Percentiles rank a stretch among this genome's conserved stretches.
phyloP scores from a whole-genome alignment of 2,888 invertebrate genomes.

The Chironomus riparius region DNA sequence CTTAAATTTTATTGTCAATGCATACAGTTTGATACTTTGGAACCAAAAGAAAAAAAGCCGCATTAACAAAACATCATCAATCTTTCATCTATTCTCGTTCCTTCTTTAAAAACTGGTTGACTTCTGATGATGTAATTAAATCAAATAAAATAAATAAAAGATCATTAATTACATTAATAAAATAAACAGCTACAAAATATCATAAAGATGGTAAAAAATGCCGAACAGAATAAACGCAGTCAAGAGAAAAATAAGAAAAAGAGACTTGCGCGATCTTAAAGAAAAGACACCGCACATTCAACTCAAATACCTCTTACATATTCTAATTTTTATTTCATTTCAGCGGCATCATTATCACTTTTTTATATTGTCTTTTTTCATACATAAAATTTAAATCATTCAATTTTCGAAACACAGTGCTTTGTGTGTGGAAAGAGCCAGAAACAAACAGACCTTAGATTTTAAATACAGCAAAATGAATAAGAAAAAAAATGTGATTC shows the following conservation, averaged over 20 bases:
- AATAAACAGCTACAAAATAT: constrained; percentile 23
- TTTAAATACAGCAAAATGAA: background rate
- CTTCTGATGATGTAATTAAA: constrained; percentile 17
- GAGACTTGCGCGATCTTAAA: background rate
- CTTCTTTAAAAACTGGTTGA: too few species aligned
- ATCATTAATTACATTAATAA: constrained; percentile 20
- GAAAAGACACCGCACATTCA: constrained; percentile 3
- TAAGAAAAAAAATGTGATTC: background rate
- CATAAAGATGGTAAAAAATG: constrained; percentile 4
- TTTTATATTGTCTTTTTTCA: constrained; percentile 9
- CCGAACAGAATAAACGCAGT: background rate
- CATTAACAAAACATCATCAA: too few species aligned
- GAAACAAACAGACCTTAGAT: background rate
- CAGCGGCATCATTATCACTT: constrained; percentile 26
- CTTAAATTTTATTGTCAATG: too few species aligned
- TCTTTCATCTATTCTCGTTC: too few species aligned
- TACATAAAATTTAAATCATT: constrained; percentile 16
- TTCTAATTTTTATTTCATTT: constrained; percentile 25
- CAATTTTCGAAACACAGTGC: background rate
- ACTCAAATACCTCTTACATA: constrained; percentile 17
- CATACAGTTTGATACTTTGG: too few species aligned
- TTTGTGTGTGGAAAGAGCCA: background rate
- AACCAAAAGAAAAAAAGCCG: background rate
- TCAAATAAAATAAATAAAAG: constrained; percentile 15
- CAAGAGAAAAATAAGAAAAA: constrained; percentile 6